Evolutionary conservation across 2,888 invertebrate genomes (phyloP).

Genomic region (Zhengitettix transpicula): DNA sequence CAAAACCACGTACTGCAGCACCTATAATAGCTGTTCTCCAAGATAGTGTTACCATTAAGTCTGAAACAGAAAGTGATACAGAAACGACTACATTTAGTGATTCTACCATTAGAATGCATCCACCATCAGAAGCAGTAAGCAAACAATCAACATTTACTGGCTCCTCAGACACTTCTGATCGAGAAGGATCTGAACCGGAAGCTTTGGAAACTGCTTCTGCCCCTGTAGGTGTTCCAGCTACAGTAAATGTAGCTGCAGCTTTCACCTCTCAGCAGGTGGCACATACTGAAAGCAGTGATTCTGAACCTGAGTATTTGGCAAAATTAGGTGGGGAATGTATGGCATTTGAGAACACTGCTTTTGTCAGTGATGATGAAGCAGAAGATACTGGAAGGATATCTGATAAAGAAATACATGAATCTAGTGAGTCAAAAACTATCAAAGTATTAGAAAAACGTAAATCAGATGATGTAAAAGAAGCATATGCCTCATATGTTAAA

Average conservation of each 20-base stretch:
- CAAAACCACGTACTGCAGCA: conserved; percentile 24
- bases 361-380: conserved; percentile 19
- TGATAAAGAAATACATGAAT: too few relatives aligned
- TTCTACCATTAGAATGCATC: conserved; percentile 11
- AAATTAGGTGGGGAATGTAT: conserved; percentile 16
- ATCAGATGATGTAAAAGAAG: conserved; percentile 10
- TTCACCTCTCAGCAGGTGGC: conserved; percentile 11
- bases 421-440: conserved; percentile 13
- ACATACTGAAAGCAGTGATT: conserved; percentile 14
- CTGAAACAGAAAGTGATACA: conserved; percentile 11
- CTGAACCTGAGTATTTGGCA: conserved; percentile 19
- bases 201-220: conserved; percentile 1
- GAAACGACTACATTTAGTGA: conserved; percentile 12
- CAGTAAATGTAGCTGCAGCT: conserved; percentile 16
- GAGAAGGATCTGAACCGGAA: conserved; percentile 10
- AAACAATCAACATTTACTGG: conserved; percentile 12
- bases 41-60: conserved; percentile 1
- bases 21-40: conserved; percentile 2
- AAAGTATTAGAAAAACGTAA: conserved; percentile 11
- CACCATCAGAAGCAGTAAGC: conserved; percentile 7
- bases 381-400: conserved; percentile 12
- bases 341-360: conserved; percentile 26
- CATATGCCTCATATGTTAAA: too few relatives aligned
- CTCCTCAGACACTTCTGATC: conserved; percentile 12
- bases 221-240: conserved; percentile 16